Base-by-base conservation (phyloP, 2,113 vertebrate genomes). In the Calidris pugnax region DNA sequence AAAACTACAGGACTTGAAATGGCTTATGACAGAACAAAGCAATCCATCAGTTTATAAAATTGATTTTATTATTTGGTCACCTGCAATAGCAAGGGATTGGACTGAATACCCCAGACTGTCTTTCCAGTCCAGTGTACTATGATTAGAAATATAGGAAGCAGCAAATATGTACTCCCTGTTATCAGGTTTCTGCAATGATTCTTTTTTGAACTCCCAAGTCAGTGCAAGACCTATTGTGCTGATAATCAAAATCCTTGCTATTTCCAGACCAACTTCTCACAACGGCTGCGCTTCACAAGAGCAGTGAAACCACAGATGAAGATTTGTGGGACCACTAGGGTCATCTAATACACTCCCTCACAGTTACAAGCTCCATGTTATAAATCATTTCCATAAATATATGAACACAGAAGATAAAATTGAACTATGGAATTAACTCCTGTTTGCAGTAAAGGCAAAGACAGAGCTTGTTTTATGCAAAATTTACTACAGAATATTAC, bases 31-130 rank as follows among this genome's bases (percentile, higher is more conserved):
- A 72, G 81, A 72, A 76, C 80, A 91, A 87, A 93, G 30, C 27
- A 94, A 89, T 97, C 81, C 45, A 71, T 87, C 87, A 76, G 33
- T 76, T 93, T 74, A 68, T 64, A 51, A 89, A 91, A 82, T 56
- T 9, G 53, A 14, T 89, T 95, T 89, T 79, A 48, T 82, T 93
- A 53, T 72, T 76, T 91, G 85, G 71, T 67, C 75, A 83, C 71
- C 85, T 93, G 83, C 82, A 86, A 27, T 27, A 81, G 59, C 91
- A 66, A 78, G 64, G 43, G 55, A 89, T n/a, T 53, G 60, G 20
- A 62, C 73, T 67, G 84, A 91, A 78, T 87, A 74, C 19, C 28
- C 60, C 19, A 50, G 35, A 73, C 73, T 77, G n/a, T 71, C 67
- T 91, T 91, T 91, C 71, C 67, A 86, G 74, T 15, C 47, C 67